Conservation (phyloP, 37 sponge, comb jelly and placozoan species). For the Theonella swinhoei region DNA sequence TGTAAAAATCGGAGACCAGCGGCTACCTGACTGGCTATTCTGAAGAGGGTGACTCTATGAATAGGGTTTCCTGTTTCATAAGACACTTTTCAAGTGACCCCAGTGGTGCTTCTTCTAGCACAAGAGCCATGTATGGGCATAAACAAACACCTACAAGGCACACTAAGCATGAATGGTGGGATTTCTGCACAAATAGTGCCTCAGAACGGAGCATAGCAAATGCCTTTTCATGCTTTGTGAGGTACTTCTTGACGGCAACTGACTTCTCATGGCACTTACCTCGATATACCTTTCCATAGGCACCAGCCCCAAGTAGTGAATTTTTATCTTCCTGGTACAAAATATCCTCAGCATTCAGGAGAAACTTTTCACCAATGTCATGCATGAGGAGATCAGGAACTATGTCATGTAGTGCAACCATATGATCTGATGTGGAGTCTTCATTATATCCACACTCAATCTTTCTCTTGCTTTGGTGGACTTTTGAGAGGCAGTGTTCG, state of each 20-base stretch:
- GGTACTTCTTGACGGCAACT: slow-evolving; percentile 80
- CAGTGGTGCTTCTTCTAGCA: slow-evolving; percentile 83
- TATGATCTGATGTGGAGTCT: slow-evolving; percentile 29
- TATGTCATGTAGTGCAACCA: slow-evolving; percentile 46
- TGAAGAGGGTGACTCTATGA: slow-evolving; percentile 60
- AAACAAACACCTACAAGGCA: slow-evolving; percentile 80
- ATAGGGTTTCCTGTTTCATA: slow-evolving; percentile 53
- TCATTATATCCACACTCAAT: slow-evolving; percentile 42
- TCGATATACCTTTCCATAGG: slow-evolving; percentile 68
- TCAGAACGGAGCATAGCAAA: slow-evolving; percentile 65
- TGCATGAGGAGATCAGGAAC: slow-evolving; percentile 81
- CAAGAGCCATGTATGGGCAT: slow-evolving; percentile 69
- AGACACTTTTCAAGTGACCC: slow-evolving; percentile 64
- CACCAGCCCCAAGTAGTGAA: slow-evolving; percentile 65
- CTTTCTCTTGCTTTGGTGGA: not conserved
- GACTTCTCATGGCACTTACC: slow-evolving; percentile 58
- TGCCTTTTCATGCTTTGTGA: slow-evolving; percentile 34
- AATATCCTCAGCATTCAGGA: slow-evolving; percentile 54
- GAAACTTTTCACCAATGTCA: slow-evolving; percentile 59
- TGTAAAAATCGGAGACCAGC: slow-evolving; percentile 76
- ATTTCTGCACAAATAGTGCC: slow-evolving; percentile 59
- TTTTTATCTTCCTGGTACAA: slow-evolving; percentile 40
- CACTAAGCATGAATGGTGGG: slow-evolving; percentile 77
- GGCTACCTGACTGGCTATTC: slow-evolving; percentile 80
- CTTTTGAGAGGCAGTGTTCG: slow-evolving; percentile 10